Percentiles rank a stretch among this genome's conserved stretches.
These are phyloP conservation scores for Macropus fuliginosus DNA, from an alignment of 2,797 vertebrate genomes.

Conservation along the genomic window DNA sequence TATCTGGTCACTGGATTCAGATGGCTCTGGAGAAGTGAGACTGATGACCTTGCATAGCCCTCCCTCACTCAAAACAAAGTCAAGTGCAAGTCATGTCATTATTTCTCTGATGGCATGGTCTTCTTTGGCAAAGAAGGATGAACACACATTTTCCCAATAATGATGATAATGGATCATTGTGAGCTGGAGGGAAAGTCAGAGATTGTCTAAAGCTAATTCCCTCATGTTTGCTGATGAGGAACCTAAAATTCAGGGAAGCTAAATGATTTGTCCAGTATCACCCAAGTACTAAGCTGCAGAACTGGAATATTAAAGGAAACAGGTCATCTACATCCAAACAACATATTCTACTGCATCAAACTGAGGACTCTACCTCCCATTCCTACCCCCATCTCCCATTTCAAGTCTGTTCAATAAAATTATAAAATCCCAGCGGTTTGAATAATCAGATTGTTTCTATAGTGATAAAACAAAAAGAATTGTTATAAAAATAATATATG, in stretches of 20 bases:
- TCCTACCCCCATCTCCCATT: neutral
- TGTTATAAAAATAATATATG: constrained; percentile 60
- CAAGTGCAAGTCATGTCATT: too few species aligned
- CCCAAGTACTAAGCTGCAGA: neutral
- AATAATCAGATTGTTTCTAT: neutral
- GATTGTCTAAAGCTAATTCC: neutral
- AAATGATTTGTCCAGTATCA: neutral
- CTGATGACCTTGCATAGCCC: too few species aligned
- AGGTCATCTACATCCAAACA: neutral
- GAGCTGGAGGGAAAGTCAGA: neutral
- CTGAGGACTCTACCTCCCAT: too few species aligned
- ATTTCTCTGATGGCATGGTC: too few species aligned
- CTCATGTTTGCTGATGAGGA: neutral
- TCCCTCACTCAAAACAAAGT: too few species aligned
- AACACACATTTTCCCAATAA: neutral
- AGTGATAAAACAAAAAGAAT: neutral
- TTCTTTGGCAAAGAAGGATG: too few species aligned
- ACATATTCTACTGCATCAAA: neutral
- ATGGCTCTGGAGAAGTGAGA: too few species aligned
- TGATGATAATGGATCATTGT: neutral
- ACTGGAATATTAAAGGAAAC: neutral
- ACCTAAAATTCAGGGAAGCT: neutral
- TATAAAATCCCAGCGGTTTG: neutral
- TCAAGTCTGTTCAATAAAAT: neutral
- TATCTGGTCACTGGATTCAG: too few species aligned